Evolutionary conservation across 2,888 invertebrate genomes (phyloP).

Genomic region (Plemyria rubiginata): DNA sequence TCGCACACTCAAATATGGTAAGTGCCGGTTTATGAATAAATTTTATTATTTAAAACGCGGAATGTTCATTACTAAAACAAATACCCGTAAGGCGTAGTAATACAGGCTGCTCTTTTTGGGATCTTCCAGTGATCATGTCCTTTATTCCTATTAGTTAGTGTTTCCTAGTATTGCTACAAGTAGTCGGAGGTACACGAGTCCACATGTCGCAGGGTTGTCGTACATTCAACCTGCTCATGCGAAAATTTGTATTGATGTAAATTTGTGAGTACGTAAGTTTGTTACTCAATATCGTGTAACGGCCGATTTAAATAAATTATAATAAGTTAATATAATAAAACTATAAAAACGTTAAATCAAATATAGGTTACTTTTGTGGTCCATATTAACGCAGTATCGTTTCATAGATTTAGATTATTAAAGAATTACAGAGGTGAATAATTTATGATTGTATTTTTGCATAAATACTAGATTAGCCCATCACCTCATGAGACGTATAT

Average conservation of each 20-base stretch:
- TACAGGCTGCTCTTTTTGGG: constrained; percentile 72
- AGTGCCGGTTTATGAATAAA: constrained; percentile 84
- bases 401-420: neutral
- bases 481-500: neutral
- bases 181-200: neutral
- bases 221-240: neutral
- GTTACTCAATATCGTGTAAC: neutral
- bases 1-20: constrained; percentile 83
- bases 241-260: too few species aligned
- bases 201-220: neutral
- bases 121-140: neutral
- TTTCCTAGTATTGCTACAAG: neutral
- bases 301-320: neutral
- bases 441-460: neutral
- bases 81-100: constrained; percentile 82
- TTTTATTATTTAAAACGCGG: constrained; percentile 84
- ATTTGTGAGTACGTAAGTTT: too few species aligned
- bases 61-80: constrained; percentile 85
- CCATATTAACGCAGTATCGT: too few species aligned
- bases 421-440: neutral
- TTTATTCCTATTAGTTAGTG: too few species aligned
- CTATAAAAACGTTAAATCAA: too few species aligned
- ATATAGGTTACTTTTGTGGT: too few species aligned
- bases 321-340: neutral
- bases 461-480: neutral